phyloP scores from a whole-genome alignment of 2,113 vertebrate genomes.

The human region GRCh38 chr7:17671501-17672000 shows the following conservation, averaged over 20 bases:
- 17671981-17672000: background rate
- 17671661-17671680: background rate
- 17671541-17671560: background rate
- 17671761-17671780: background rate
- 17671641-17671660: background rate
- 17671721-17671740: background rate
- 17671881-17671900: background rate
- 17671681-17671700: background rate
- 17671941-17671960: background rate
- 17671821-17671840: background rate
- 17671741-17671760: background rate
- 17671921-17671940: background rate
- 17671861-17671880: background rate
- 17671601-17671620: background rate
- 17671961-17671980: background rate
- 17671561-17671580: conserved; percentile 8
- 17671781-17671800: background rate
- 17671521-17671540: background rate
- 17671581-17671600: background rate
- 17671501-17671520: background rate
- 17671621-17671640: background rate
- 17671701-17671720: background rate
- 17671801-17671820: background rate
- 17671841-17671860: background rate
- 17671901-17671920: background rate